Conservation (phyloP, 92 coral and sea anemone genomes). For the Plumapathes pennacea region DNA sequence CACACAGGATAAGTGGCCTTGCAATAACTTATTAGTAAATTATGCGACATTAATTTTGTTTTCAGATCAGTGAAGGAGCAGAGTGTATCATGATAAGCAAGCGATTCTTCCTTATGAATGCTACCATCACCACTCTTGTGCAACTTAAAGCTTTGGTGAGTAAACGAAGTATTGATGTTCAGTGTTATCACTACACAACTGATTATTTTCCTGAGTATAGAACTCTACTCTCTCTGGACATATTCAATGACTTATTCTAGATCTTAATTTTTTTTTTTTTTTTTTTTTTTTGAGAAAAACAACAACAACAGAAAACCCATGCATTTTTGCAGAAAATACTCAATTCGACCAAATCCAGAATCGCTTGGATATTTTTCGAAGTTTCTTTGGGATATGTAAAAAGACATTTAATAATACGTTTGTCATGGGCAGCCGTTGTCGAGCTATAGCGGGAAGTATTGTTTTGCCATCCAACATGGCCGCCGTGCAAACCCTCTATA, state of each 20-base stretch:
- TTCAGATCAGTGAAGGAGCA: constrained; percentile 87
- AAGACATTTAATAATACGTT: too few relatives aligned
- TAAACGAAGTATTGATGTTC: background rate
- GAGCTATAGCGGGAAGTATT: too few relatives aligned
- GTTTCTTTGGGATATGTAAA: too few relatives aligned
- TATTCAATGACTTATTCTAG: background rate
- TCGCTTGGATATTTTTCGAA: too few relatives aligned
- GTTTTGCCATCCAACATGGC: background rate
- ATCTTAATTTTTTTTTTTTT: too few relatives aligned
- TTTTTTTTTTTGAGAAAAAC: too few relatives aligned
- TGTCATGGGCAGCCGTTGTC: too few relatives aligned
- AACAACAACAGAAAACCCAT: too few relatives aligned
- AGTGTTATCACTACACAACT: background rate
- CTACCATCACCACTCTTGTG: constrained; percentile 74
- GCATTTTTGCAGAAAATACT: too few relatives aligned
- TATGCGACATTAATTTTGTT: background rate
- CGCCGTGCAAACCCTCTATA: background rate
- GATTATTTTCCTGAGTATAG: background rate
- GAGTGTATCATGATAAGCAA: constrained; percentile 86
- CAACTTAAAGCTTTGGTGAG: constrained; percentile 84
- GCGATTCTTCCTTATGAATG: constrained; percentile 76
- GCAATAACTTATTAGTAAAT: background rate
- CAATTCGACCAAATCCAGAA: too few relatives aligned
- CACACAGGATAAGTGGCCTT: background rate
- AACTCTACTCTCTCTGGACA: background rate